Evolutionary conservation across 2,888 invertebrate genomes (phyloP).

Genomic region (Sphaerophoria rueppellii): DNA sequence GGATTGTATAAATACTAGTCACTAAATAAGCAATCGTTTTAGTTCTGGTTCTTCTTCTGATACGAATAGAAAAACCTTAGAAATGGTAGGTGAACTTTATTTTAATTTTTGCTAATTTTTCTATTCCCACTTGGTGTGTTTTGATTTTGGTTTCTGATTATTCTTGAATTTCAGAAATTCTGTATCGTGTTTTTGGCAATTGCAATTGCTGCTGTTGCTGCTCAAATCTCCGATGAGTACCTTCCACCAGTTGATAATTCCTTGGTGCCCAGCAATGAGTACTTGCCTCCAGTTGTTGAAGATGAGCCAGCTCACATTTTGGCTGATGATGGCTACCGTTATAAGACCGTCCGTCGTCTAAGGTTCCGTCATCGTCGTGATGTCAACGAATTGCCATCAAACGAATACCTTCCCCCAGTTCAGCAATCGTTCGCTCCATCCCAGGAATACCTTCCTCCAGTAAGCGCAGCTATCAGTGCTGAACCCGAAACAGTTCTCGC

Average conservation of each 20-base stretch:
- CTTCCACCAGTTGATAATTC: conserved; percentile 74
- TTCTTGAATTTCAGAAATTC: conserved; percentile 20
- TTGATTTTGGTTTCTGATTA: neutral
- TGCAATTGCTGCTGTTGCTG: conserved; percentile 78
- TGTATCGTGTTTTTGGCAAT: conserved; percentile 22
- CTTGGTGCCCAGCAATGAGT: conserved; percentile 66
- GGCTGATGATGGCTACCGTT: conserved; percentile 50
- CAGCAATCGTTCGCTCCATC: conserved; percentile 75
- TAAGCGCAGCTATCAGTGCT: conserved; percentile 64
- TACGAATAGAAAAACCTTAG: conserved; percentile 20
- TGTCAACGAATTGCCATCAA: conserved; percentile 70
- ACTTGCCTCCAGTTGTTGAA: conserved; percentile 58
- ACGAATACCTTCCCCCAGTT: conserved; percentile 76
- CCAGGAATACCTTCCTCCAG: conserved; percentile 73
- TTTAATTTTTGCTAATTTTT: neutral
- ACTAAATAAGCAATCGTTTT: conserved; percentile 24
- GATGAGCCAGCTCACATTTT: conserved; percentile 44
- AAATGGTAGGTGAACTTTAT: conserved; percentile 14
- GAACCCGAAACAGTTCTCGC: conserved; percentile 40
- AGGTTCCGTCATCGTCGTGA: conserved; percentile 74
- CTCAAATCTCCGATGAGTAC: conserved; percentile 78
- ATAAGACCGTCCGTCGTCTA: conserved; percentile 40
- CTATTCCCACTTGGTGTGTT: no score
- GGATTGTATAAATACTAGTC: conserved; percentile 46
- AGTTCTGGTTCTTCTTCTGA: conserved; percentile 42